Percentiles rank a stretch among this genome's conserved stretches.
Evolutionary conservation across 2,797 vertebrate species (phyloP).

Genomic region (Eurystomus glaucurus): DNA sequence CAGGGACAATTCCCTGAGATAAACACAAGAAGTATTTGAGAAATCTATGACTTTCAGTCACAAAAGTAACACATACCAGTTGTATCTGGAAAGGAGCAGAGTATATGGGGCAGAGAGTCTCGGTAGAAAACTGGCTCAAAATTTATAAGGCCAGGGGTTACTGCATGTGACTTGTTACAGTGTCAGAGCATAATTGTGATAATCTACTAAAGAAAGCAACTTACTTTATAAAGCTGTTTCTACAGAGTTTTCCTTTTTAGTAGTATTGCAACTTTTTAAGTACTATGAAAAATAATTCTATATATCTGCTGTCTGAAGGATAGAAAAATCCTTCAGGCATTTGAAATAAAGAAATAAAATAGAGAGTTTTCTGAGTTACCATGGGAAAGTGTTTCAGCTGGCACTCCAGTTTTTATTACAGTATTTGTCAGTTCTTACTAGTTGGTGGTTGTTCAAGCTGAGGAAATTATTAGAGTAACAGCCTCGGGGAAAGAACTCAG

Average conservation of each 20-base stretch:
- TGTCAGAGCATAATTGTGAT: not conserved
- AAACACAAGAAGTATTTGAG: not conserved
- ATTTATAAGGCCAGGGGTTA: not conserved
- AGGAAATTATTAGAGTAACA: not conserved
- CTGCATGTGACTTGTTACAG: not conserved
- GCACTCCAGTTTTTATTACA: not conserved
- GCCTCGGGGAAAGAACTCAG: not conserved
- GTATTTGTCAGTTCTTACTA: not conserved
- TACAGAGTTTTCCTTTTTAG: not conserved
- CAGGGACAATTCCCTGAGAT: not conserved
- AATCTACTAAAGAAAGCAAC: not conserved
- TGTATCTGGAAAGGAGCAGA: not conserved
- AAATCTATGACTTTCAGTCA: not conserved
- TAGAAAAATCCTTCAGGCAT: too few relatives aligned
- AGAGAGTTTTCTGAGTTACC: not conserved
- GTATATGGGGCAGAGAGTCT: not conserved
- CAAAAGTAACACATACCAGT: rapidly evolving
- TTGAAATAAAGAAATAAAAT: not conserved
- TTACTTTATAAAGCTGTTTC: not conserved
- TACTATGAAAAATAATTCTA: not conserved
- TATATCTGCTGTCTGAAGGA: not conserved
- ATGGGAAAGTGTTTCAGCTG: not conserved
- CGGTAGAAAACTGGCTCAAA: not conserved
- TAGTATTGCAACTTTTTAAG: not conserved
- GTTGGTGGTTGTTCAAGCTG: not conserved